phyloP scores from a whole-genome alignment of 1,140 invertebrate species.

The Philotrypesis tridentata region DNA sequence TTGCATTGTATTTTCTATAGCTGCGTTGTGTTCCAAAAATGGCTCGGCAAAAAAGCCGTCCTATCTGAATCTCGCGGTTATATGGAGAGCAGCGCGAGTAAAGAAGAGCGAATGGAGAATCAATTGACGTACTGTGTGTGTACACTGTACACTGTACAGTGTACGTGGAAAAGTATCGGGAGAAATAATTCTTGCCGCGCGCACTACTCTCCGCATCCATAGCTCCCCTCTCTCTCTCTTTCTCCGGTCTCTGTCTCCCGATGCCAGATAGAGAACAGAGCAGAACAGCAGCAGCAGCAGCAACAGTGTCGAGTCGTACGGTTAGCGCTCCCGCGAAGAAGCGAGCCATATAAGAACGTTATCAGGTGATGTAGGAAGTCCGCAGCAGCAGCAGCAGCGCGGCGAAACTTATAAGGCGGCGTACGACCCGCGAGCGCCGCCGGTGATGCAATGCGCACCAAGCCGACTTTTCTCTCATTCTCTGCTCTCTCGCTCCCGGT shows the following conservation, averaged over 20 bases:
- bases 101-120: background rate
- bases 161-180: background rate
- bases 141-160: too few relatives aligned
- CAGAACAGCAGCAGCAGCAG: conserved; percentile 46
- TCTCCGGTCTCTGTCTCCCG: background rate
- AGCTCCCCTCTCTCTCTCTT: too few relatives aligned
- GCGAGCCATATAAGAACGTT: conserved; percentile 56
- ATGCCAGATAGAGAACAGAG: background rate
- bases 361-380: conserved; percentile 57
- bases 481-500: background rate
- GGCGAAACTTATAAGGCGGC: conserved; percentile 57
- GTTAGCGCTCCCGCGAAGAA: conserved; percentile 49
- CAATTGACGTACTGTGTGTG: background rate
- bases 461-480: conserved; percentile 4
- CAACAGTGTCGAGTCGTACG: too few relatives aligned
- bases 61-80: background rate
- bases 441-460: background rate
- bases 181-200: background rate
- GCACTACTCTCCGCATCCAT: too few relatives aligned
- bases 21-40: background rate
- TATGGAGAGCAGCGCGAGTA: background rate
- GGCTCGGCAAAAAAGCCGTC: background rate
- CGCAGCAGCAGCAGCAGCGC: conserved; percentile 41
- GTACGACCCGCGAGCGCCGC: conserved; percentile 7
- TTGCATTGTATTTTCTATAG: background rate